Evolutionary conservation across 53 echinoderm and acorn worm genomes (phyloP), one percentile per base, ranked within the genome.

Genomic region (Henricia sp.): DNA sequence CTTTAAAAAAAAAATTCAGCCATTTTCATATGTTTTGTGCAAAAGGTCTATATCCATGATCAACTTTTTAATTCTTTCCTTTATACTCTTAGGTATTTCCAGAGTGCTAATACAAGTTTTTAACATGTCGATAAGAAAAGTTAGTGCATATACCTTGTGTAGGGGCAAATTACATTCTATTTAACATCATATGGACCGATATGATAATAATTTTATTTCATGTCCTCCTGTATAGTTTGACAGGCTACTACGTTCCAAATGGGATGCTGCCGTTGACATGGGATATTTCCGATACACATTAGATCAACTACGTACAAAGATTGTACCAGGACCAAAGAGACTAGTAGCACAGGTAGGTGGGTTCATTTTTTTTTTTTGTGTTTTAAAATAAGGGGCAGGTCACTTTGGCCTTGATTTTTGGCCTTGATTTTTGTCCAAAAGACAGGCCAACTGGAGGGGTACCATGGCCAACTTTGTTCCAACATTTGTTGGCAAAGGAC

Each of bases 221-320:
- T 56, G 95, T 95, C 50, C 50, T 27, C n/a, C 11, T 29, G 6
- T 40, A 16, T 28, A 96, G 96, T 96, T 96, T 93, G 96, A 96
- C 66, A 19, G 60, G 60, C 74, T 41, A 25, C 84, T 96, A 4
- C 72, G 70, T 48, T 58, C 35, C 2, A 74, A 82, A 35, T 96
- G 96, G 96, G 93, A 96, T 46, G 72, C 86, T 29, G 93, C 96
- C 10, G 82, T 85, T 28, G 83, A 86, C 1, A 87, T 66, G 39
- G 96, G 96, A 11, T 78, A 51, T 69, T 96, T 96, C 38, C 91
- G 96, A 10, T 96, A 96, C 65, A 50, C 39, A 17, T 53, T 96
- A 1, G 84, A 78, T 20, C 40, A 74, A 21, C 62, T 96, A 0
- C 56, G 86, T 28, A 96, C 91, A 1, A 96, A 83, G 58, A 64